Evolutionary conservation across 1,140 invertebrate species (phyloP), one percentile per base, ranked within the genome.

Genomic region (Tetramorium simillimum): DNA sequence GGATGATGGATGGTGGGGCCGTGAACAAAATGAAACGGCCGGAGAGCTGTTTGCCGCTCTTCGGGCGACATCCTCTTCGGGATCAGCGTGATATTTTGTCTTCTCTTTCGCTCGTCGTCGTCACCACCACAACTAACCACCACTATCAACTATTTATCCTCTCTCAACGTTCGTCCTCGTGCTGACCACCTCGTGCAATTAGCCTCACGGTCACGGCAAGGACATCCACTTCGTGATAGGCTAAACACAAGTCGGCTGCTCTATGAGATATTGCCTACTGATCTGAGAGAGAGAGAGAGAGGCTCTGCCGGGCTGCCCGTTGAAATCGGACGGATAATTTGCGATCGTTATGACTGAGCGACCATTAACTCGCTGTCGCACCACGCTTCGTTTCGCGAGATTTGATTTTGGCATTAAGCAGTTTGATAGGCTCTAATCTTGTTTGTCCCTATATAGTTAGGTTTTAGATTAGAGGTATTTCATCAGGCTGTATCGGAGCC

Each of bases 211-310:
- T 89, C 92, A 86, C 91, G 91, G 92, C 93, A 94, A 94, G 93
- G 93, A 94, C 93, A 94, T 94, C 93, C 92, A 94, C 87, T 94
- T 93, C 86, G 89, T 90, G 92, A 93, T 94, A 92, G 91, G 92
- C 92, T 93, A 93, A 94, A 93, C 92, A 91, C 90, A 92, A 91
- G 85, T 89, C 90, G 88, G 89, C 91, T 91, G 88, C 88, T 91
- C 91, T 92, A 92, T 91, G 91, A 93, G 88, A 92, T 93, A 93
- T 91, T 89, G 82, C 89, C 67, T 77, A 84, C 63, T 69, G 92
- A 91, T 90, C 84, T 63, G 72, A 28, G 80, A 24, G 63, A 9
- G 40, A 28, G 28, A 28, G 80, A 24, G 63, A 9, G 40, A n/a
- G 73, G 69, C 49, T 43, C 62, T 49, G 75, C 69, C 62, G 65